Evolutionary conservation across 2,113 vertebrate genomes (phyloP).

Genomic region (Isurus oxyrinchus): DNA sequence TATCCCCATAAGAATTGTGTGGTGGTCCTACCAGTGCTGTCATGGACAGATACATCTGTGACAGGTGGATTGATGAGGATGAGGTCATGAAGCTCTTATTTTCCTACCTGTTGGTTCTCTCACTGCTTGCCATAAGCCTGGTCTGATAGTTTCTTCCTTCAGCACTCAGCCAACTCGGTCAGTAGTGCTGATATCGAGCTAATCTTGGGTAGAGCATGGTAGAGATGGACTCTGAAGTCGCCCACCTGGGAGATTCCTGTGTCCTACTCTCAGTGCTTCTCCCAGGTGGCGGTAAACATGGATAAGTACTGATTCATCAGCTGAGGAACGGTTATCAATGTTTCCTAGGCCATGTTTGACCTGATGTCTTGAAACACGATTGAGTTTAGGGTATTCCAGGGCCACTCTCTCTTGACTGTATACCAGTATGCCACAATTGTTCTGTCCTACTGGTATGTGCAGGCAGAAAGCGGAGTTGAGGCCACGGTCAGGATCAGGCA

Average conservation of each 20-base stretch:
- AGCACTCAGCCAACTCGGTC: not conserved
- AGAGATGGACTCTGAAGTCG: not conserved
- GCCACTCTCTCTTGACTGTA: not conserved
- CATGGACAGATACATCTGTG: not conserved
- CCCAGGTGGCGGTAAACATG: not conserved
- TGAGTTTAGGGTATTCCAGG: not conserved
- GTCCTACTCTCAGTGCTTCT: not conserved
- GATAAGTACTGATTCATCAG: not conserved
- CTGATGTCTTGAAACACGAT: not conserved
- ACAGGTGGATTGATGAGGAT: not conserved
- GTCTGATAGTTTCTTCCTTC: no score
- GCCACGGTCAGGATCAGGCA: not conserved
- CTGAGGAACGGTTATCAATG: not conserved
- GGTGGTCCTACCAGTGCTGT: not conserved
- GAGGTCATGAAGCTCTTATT: not conserved
- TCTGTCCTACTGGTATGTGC: not conserved
- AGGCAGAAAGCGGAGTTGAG: not conserved
- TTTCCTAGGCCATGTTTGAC: not conserved
- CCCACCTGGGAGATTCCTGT: not conserved
- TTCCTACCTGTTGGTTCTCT: not conserved
- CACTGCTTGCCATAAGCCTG: not conserved
- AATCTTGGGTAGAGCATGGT: not conserved
- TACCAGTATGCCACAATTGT: not conserved
- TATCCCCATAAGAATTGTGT: not conserved
- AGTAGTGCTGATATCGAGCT: not conserved